A percentile compares a stretch with the other conserved stretches of the same genome.
These are phyloP conservation scores for Echinops telfairi DNA, from an alignment of 2,113 vertebrate species.

Conservation along the genomic window DNA sequence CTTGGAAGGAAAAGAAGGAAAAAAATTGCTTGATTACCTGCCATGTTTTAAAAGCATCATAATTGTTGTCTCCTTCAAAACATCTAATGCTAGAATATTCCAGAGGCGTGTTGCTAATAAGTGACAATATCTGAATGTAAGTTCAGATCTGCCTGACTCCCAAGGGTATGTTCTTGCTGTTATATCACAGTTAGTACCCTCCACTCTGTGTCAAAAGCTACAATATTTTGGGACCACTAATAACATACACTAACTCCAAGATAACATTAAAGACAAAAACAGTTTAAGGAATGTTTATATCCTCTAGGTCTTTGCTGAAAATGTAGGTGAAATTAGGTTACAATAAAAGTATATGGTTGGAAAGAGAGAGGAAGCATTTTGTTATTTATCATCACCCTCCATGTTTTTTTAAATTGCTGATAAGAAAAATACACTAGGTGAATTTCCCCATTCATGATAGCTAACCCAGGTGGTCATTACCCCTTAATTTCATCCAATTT, in stretches of 20 bases:
- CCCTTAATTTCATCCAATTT: background rate
- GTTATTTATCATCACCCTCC: background rate
- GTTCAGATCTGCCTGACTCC: background rate
- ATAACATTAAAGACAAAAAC: constrained; percentile 3
- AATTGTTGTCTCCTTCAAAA: background rate
- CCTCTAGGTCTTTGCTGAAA: constrained; percentile 4
- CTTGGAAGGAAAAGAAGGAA: constrained; percentile 15
- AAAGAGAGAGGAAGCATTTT: background rate
- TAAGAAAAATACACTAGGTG: background rate
- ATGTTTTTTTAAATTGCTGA: background rate
- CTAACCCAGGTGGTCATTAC: background rate
- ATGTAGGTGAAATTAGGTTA: background rate
- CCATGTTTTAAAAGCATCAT: background rate
- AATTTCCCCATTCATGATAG: background rate
- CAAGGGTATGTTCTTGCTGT: background rate
- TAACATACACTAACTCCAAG: background rate
- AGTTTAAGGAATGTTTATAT: background rate
- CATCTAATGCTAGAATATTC: background rate
- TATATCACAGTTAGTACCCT: background rate
- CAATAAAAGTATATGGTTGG: constrained; percentile 10
- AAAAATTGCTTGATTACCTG: background rate
- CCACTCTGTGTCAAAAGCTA: background rate
- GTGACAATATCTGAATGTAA: background rate
- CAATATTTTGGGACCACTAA: background rate
- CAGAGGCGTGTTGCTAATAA: background rate